Percentiles rank a stretch among this genome's conserved stretches.
These are phyloP conservation scores for Pristionchus entomophagus DNA, from an alignment of 2,888 invertebrate species.

Conservation along the genomic window DNA sequence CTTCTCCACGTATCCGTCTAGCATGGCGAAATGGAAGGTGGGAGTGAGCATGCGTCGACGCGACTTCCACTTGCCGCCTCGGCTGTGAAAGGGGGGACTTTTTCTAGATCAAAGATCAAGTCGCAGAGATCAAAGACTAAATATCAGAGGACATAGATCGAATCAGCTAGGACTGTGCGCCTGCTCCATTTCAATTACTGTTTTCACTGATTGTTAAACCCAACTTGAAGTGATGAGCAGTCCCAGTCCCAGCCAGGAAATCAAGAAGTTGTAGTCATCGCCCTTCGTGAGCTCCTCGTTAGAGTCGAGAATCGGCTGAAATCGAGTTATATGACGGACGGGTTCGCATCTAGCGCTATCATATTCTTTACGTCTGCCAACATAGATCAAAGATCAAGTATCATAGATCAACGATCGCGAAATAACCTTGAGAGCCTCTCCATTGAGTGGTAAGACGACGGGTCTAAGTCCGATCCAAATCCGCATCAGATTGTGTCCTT, in stretches of 20 bases:
- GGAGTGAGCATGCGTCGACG: conserved; percentile 78
- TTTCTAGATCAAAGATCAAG: too few species aligned
- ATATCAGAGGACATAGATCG: too few species aligned
- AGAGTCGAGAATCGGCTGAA: conserved; percentile 69
- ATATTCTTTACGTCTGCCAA: too few species aligned
- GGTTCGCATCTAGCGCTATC: too few species aligned
- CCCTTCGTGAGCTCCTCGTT: conserved; percentile 75
- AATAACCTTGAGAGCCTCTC: conserved; percentile 40
- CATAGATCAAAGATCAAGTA: too few species aligned
- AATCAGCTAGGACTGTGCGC: too few species aligned
- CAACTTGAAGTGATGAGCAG: conserved; percentile 76
- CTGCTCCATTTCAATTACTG: not conserved
- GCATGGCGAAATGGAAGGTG: conserved; percentile 78
- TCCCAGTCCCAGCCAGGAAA: conserved; percentile 78
- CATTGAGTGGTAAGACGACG: conserved; percentile 24
- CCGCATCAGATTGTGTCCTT: conserved; percentile 36
- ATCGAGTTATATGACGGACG: not conserved
- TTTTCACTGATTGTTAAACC: too few species aligned
- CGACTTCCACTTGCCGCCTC: conserved; percentile 77
- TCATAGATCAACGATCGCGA: too few species aligned
- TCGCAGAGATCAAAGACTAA: too few species aligned
- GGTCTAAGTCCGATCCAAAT: conserved; percentile 22
- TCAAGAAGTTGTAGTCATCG: conserved; percentile 76
- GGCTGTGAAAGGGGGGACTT: too few species aligned
- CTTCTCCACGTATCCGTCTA: conserved; percentile 76